phyloP scores from a whole-genome alignment of 1,140 invertebrate species.

The Psix sp. region DNA sequence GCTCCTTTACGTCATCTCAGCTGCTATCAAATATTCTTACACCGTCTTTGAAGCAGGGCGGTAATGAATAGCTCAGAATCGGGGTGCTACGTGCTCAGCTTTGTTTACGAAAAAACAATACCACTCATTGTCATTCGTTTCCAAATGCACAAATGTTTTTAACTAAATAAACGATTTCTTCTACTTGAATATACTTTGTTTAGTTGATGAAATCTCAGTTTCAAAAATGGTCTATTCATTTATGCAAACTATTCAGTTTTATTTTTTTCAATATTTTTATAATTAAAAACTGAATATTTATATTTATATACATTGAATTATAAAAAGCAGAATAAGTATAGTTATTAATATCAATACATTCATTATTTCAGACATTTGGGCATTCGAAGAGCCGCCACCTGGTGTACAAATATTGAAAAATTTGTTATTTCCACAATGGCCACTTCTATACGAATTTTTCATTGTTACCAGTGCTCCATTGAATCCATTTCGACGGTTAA shows the following conservation, averaged over 20 bases:
- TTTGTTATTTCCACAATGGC: constrained; percentile 5
- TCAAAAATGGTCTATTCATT: no score
- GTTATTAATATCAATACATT: no score
- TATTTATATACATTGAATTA: no score
- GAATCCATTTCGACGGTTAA: constrained; percentile 34
- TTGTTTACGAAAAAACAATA: constrained; percentile 34
- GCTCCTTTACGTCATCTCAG: constrained; percentile 42
- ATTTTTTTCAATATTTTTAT: no score
- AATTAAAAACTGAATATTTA: no score
- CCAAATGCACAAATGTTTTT: constrained; percentile 12
- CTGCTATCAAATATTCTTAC: constrained; percentile 50
- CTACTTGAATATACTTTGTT: no score
- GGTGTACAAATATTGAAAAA: constrained; percentile 25
- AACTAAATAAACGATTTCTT: neutral
- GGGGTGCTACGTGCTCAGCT: constrained; percentile 30
- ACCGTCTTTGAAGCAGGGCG: constrained; percentile 31
- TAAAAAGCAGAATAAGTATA: no score
- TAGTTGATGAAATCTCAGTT: neutral
- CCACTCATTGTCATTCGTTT: constrained; percentile 27
- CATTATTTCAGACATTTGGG: neutral
- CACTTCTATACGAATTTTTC: no score
- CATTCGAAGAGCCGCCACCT: constrained; percentile 18
- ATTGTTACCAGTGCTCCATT: no score
- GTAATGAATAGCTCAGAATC: constrained; percentile 45
- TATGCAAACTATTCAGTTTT: no score